Conservation (phyloP, 1,140 invertebrate species). For the Ceratina australensis region DNA sequence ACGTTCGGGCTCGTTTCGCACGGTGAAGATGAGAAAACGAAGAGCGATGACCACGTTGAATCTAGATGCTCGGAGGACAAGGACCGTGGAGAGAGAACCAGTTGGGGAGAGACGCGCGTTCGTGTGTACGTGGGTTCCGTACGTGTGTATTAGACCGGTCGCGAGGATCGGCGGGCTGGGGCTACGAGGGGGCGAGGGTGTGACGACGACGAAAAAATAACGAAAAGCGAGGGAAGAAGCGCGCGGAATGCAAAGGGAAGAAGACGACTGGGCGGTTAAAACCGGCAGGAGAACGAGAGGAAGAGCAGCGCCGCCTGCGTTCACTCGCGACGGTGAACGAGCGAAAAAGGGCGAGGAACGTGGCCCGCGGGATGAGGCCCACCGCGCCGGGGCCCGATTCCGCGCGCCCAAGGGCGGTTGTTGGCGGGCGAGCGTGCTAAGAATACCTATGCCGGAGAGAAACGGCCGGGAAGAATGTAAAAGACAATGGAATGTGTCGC, state of each 20-base stretch:
- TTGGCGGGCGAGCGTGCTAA: slow-evolving; percentile 62
- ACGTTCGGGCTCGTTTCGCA: no score
- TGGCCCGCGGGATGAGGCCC: slow-evolving; percentile 22
- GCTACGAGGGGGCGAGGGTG: background rate
- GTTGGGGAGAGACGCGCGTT: background rate
- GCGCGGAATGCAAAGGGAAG: slow-evolving; percentile 36
- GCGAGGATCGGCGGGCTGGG: background rate
- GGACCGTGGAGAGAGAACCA: background rate
- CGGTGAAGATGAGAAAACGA: no score
- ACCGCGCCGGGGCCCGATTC: slow-evolving; percentile 28
- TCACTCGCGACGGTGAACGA: background rate
- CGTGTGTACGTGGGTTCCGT: no score
- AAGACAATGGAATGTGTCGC: slow-evolving; percentile 76
- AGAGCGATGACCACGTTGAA: background rate
- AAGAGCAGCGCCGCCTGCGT: background rate
- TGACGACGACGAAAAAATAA: slow-evolving; percentile 16
- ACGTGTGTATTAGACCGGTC: background rate
- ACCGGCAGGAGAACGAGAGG: background rate
- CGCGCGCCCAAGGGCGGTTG: slow-evolving; percentile 52
- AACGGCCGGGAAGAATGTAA: slow-evolving; percentile 70
- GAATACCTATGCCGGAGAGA: slow-evolving; percentile 67
- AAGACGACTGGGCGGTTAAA: background rate
- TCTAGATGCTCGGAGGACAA: slow-evolving; percentile 7
- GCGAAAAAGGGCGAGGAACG: background rate
- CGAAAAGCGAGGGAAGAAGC: slow-evolving; percentile 15